phyloP scores from a whole-genome alignment of 2,888 invertebrate genomes.

The Drosophila meridionalis region DNA sequence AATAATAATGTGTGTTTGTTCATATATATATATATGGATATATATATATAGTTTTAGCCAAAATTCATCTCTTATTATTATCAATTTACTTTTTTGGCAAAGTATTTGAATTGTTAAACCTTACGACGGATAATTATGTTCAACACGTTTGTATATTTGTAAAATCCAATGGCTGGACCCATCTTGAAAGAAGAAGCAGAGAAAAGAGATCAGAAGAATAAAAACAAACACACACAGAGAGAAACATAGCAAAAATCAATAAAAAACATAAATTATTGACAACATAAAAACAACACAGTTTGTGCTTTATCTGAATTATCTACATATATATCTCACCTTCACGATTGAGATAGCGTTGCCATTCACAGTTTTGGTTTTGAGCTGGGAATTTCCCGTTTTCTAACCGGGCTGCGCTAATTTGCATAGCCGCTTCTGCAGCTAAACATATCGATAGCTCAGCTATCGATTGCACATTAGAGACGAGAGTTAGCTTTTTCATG shows the following conservation, averaged over 20 bases:
- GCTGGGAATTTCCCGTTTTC: not conserved
- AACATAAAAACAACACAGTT: not conserved
- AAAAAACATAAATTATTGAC: constrained; percentile 28
- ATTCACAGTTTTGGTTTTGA: not conserved
- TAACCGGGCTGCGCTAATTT: not conserved
- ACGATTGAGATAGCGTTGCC: not conserved
- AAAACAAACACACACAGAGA: not conserved
- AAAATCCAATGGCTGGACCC: constrained; percentile 30
- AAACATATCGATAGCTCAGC: not conserved
- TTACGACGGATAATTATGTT: not conserved
- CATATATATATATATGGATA: not conserved
- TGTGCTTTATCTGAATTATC: not conserved
- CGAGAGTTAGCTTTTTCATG: not conserved
- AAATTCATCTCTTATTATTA: not conserved
- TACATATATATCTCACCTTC: no score
- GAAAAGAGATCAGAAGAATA: not conserved
- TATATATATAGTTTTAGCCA: not conserved
- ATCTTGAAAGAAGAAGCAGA: not conserved
- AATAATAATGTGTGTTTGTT: not conserved
- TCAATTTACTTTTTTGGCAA: constrained; percentile 5
- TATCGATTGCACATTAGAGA: not conserved
- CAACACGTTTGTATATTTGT: constrained; percentile 15
- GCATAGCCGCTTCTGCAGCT: not conserved
- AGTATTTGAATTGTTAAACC: constrained; percentile 24
- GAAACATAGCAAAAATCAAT: not conserved